Evolutionary conservation across 2,113 vertebrate genomes (phyloP), one percentile per base, ranked within the genome.

Genomic region (Climacteris rufus): DNA sequence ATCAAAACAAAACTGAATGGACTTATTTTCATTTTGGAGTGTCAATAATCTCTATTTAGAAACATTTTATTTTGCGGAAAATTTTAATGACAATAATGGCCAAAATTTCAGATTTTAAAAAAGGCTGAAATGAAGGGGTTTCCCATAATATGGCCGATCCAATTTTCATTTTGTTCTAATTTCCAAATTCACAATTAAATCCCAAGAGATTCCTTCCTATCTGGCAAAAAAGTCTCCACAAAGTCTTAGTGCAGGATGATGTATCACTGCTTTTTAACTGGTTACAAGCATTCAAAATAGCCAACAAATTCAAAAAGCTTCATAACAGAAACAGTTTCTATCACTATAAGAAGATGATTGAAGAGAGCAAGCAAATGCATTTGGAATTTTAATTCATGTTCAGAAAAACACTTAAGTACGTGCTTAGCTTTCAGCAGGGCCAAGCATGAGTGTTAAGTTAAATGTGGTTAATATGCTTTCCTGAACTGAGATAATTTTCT

Each of bases 401-500:
- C 78, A 93, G 59, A 87, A 83, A 90, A 90, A 49, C 68, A 74
- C 35, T 70, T 47, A 90, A 70, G 24, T 59, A 66, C 0, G 0
- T 86, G 90, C 64, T 86, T 86, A 93, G 72, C 64, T 90, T 94
- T 86, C 68, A 89, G 49, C 33, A 72, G 59, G 33, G 25, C 64
- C 76, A 83, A 83, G 63, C 27, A 66, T 0, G 1, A 75, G 10
- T 42, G 60, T 71, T 71, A 92, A 66, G 75, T 86, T 86, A 75
- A 83, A 94, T 15, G 7, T 89, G 28, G 66, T 80, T 96, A 92
- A 95, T 90, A 86, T 68, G 82, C 64, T 94, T 88, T 94, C 47
- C 52, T 90, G 64, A 93, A 86, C n/a, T 60, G 52, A 88, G 83
- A 96, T 90, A 83, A 96, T 96, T 93, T 83, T 88, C 85, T 92